Evolutionary conservation across 2,797 vertebrate species (phyloP).

Genomic region (Malurus leucopterus): DNA sequence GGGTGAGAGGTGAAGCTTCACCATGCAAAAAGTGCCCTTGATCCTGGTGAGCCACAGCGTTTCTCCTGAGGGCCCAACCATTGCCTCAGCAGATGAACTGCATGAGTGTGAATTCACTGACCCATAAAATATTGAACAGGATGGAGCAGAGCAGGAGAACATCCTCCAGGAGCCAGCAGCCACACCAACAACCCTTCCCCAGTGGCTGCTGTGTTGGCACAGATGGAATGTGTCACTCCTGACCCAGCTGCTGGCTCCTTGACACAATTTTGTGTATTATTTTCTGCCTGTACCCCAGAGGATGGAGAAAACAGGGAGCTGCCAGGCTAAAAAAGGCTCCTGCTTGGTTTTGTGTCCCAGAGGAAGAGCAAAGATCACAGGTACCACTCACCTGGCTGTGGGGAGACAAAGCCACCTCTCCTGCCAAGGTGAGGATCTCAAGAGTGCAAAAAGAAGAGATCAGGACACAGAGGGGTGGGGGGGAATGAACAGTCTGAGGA

Average conservation of each 20-base stretch:
- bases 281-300: background rate
- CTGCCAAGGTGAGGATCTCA: background rate
- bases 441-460: background rate
- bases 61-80: background rate
- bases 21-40: background rate
- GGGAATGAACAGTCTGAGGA: background rate
- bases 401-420: background rate
- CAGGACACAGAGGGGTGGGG: background rate
- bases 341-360: background rate
- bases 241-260: background rate
- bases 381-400: background rate
- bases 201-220: background rate
- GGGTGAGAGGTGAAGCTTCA: background rate
- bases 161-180: background rate
- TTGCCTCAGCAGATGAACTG: background rate
- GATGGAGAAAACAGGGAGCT: background rate
- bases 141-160: background rate
- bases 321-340: background rate
- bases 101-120: background rate
- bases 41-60: background rate
- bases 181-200: background rate
- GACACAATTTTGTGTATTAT: background rate
- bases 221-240: background rate
- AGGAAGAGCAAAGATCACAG: background rate
- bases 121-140: background rate